These are phyloP conservation scores for Malurus cyaneus DNA, from an alignment of 2,113 vertebrate species.

Conservation along the genomic window DNA sequence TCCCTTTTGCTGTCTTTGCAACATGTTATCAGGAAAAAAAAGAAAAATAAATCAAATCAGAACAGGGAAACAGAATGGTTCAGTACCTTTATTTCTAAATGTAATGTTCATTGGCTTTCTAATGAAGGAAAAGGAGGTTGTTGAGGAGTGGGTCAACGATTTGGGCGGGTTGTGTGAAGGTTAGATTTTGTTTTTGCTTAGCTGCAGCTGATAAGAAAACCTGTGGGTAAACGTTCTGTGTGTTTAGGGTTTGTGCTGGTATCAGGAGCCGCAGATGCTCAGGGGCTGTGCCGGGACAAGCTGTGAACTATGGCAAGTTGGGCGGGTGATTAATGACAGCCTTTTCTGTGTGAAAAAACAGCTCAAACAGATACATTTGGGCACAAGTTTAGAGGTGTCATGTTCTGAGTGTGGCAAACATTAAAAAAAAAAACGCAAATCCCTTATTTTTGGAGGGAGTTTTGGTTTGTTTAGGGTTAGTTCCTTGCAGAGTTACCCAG, in stretches of 20 bases:
- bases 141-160: not conserved
- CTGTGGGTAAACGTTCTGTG: not conserved
- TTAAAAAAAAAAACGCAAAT: not conserved
- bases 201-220: not conserved
- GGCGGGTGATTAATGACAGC: not conserved
- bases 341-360: not conserved
- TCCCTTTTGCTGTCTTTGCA: not conserved
- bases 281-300: not conserved
- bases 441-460: not conserved
- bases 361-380: rapidly evolving
- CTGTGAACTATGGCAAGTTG: not conserved
- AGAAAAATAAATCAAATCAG: not conserved
- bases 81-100: not conserved
- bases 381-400: not conserved
- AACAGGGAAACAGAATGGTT: not conserved
- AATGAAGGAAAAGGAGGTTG: not conserved
- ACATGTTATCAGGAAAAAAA: not conserved
- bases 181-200: not conserved
- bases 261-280: not conserved
- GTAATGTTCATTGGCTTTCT: not conserved
- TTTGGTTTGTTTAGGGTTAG: not conserved
- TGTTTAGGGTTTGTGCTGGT: not conserved
- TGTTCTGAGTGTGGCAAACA: not conserved
- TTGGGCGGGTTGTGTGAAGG: not conserved
- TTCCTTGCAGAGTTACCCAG: not conserved